These are phyloP conservation scores for Florisuga fusca DNA, from an alignment of 2,797 vertebrate species.

Conservation along the genomic window DNA sequence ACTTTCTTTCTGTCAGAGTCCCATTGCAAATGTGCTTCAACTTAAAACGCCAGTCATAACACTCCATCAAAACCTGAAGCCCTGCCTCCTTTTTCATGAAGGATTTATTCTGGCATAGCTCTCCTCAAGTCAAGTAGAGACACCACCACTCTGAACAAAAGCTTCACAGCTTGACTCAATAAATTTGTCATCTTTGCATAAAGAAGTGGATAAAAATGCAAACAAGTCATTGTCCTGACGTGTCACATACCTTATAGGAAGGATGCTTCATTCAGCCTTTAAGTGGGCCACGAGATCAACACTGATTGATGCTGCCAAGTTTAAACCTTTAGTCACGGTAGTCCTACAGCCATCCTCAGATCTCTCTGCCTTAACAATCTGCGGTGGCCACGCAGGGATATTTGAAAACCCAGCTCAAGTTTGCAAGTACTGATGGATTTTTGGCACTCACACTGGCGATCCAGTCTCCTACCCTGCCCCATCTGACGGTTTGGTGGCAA, in stretches of 20 bases:
- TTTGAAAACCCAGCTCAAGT: background rate
- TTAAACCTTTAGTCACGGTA: background rate
- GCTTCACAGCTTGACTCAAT: background rate
- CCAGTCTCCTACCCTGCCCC: background rate
- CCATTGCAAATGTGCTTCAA: conserved; percentile 26
- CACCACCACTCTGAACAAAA: background rate
- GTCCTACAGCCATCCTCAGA: background rate
- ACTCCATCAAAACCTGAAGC: background rate
- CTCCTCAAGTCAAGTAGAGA: conserved; percentile 5
- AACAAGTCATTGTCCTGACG: background rate
- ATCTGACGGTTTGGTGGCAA: fast-evolving
- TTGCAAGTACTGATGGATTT: background rate
- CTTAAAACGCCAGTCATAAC: conserved; percentile 19
- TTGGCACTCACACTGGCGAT: background rate
- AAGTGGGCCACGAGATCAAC: fast-evolving
- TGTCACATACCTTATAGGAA: background rate
- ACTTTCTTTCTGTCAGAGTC: background rate
- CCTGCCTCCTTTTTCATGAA: background rate
- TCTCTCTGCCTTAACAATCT: fast-evolving
- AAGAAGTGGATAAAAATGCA: conserved; percentile 7
- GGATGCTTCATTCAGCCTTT: background rate
- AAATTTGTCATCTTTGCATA: background rate
- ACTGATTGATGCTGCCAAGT: background rate
- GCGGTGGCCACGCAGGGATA: background rate
- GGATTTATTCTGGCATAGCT: conserved; percentile 15